Conservation (phyloP, 2,797 vertebrate species). For the Myotis vivesi region DNA sequence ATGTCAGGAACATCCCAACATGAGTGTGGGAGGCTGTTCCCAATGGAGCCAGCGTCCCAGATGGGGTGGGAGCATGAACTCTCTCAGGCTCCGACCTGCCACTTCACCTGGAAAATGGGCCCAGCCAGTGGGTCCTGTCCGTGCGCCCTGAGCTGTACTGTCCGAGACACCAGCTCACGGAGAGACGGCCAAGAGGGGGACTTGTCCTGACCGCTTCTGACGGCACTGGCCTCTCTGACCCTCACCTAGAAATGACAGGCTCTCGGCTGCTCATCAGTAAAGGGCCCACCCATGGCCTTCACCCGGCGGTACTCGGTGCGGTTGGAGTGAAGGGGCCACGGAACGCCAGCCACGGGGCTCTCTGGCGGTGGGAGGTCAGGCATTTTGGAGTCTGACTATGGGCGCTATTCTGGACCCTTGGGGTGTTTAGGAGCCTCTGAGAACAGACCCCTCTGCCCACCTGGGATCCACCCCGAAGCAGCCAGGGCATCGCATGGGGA, state of each 20-base stretch:
- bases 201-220: neutral
- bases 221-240: too few species aligned
- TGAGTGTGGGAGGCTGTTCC: neutral
- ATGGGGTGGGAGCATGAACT: accelerated
- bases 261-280: neutral
- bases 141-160: accelerated
- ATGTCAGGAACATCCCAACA: neutral
- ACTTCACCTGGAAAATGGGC: neutral
- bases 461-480: neutral
- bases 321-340: neutral
- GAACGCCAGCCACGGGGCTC: accelerated
- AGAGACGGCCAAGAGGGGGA: neutral
- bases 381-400: neutral
- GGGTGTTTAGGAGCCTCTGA: neutral
- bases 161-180: accelerated
- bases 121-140: neutral
- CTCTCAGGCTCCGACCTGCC: neutral
- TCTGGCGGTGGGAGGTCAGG: accelerated
- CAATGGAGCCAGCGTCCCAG: neutral
- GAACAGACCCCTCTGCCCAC: neutral
- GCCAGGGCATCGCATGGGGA: neutral
- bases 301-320: neutral
- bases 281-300: neutral
- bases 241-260: neutral
- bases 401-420: neutral